phyloP scores from a whole-genome alignment of 2,888 invertebrate genomes.

The Caradrina clavipalpis region DNA sequence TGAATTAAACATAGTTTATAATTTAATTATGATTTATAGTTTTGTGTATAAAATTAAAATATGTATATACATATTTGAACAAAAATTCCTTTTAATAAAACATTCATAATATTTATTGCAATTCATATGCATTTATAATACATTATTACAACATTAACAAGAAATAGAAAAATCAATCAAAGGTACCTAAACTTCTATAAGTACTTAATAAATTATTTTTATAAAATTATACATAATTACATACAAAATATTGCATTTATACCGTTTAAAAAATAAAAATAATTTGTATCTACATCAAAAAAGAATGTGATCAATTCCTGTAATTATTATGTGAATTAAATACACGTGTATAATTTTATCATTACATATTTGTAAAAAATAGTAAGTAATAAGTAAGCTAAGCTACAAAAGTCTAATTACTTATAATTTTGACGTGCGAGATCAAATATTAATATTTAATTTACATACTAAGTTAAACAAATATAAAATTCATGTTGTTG shows the following conservation, averaged over 20 bases:
- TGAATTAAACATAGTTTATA: too few relatives aligned
- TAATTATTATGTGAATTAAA: slow-evolving; percentile 8
- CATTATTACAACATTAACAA: slow-evolving; percentile 30
- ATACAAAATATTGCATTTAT: slow-evolving; percentile 12
- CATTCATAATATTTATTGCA: slow-evolving; percentile 37
- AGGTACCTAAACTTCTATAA: slow-evolving; percentile 6
- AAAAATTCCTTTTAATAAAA: slow-evolving; percentile 35
- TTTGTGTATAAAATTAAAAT: slow-evolving; percentile 2
- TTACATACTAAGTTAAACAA: background rate
- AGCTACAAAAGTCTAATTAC: background rate
- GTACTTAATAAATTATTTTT: slow-evolving; percentile 10
- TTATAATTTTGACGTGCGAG: background rate
- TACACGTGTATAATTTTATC: background rate
- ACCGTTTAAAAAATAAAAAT: background rate
- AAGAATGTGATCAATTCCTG: slow-evolving; percentile 28
- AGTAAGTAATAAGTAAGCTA: too few relatives aligned
- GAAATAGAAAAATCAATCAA: slow-evolving; percentile 4
- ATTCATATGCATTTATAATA: slow-evolving; percentile 26
- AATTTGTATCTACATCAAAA: background rate
- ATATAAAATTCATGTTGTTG: background rate
- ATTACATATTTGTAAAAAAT: background rate
- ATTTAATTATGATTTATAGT: too few relatives aligned
- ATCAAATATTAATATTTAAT: slow-evolving; percentile 13
- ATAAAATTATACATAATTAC: background rate
- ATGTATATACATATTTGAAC: slow-evolving; percentile 8